These are phyloP conservation scores for Microtus richardsoni DNA, from an alignment of 2,113 vertebrate genomes.

Conservation along the genomic window DNA sequence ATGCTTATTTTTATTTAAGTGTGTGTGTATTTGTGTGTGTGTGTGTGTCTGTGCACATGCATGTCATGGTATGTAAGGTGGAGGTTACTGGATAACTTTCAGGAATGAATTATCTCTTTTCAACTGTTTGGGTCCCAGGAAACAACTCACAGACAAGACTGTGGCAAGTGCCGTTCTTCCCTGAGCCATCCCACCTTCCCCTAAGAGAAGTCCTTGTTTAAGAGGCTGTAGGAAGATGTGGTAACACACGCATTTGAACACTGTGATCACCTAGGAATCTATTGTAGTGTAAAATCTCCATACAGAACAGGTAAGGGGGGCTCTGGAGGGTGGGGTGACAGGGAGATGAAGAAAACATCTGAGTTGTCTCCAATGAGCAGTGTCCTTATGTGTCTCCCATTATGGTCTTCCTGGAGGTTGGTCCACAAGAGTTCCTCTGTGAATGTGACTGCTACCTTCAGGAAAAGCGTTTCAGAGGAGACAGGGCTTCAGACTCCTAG, in stretches of 20 bases:
- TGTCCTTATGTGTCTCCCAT: neutral
- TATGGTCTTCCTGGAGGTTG: no score
- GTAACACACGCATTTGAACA: neutral
- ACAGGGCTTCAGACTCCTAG: no score
- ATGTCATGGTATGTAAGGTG: neutral
- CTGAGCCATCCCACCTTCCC: no score
- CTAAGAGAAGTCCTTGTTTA: neutral
- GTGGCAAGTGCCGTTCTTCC: neutral
- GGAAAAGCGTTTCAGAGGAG: no score
- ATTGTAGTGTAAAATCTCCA: neutral
- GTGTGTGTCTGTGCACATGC: no score
- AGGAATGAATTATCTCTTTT: neutral
- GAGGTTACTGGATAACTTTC: neutral
- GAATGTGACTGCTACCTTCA: no score
- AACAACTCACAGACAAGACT: neutral
- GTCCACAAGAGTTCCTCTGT: no score
- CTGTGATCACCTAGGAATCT: neutral
- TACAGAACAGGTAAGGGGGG: neutral
- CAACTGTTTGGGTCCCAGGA: neutral
- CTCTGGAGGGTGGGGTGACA: neutral
- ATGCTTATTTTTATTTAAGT: no score
- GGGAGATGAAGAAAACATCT: neutral
- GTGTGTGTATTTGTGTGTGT: neutral
- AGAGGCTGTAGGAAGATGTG: neutral
- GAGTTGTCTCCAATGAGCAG: neutral